phyloP scores from a whole-genome alignment of 1,140 invertebrate genomes.

The Tetragonula clypearis region DNA sequence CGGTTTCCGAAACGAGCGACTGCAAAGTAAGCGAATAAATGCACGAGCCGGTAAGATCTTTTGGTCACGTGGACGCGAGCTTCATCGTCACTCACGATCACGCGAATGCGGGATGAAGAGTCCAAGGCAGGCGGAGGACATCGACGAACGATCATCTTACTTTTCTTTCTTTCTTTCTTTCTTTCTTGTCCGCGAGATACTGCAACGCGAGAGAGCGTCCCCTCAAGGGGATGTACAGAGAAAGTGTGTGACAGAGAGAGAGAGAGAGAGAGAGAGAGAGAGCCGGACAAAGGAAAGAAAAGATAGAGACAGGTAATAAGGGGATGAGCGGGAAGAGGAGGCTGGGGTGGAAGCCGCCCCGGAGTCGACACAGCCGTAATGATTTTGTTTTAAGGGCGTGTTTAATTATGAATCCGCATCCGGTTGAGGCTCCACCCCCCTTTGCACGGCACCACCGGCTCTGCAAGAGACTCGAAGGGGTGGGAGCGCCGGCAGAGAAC shows the following conservation, averaged over 20 bases:
- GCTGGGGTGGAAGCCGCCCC: constrained; percentile 63
- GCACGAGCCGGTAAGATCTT: constrained; percentile 30
- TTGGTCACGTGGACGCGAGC: neutral
- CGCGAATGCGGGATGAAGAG: neutral
- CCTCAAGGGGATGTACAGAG: neutral
- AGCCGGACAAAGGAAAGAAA: constrained; percentile 31
- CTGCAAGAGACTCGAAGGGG: constrained; percentile 46
- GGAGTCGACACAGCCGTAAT: constrained; percentile 76
- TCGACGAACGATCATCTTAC: constrained; percentile 56
- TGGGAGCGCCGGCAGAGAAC: constrained; percentile 56
- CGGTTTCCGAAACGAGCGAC: constrained; percentile 41
- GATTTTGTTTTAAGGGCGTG: constrained; percentile 83
- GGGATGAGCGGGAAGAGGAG: constrained; percentile 57
- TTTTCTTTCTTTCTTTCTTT: neutral
- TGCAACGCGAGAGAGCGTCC: constrained; percentile 27
- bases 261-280: constrained; percentile 40
- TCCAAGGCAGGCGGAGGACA: constrained; percentile 39
- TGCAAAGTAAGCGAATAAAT: constrained; percentile 31
- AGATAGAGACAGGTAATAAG: constrained; percentile 44
- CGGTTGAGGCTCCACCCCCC: constrained; percentile 80
- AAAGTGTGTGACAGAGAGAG: neutral
- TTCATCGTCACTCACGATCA: constrained; percentile 26
- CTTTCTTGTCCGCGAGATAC: neutral
- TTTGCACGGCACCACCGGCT: constrained; percentile 63
- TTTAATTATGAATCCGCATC: constrained; percentile 83